Evolutionary conservation across 1,140 invertebrate species (phyloP), one percentile per base, ranked within the genome.

Genomic region (Calephelis virginiensis): DNA sequence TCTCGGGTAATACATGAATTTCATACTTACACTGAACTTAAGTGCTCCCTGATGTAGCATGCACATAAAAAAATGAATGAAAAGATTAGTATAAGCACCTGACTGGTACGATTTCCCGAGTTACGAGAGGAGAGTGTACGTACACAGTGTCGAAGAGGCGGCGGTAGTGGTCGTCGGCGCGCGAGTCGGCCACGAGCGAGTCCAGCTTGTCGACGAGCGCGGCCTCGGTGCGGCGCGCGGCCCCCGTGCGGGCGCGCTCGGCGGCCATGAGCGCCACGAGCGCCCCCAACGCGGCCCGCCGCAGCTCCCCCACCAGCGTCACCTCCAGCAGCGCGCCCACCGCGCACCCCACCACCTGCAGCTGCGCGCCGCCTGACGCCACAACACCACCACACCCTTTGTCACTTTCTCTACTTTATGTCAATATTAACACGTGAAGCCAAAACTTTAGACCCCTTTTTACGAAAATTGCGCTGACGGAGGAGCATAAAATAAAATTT

Each of bases 231-330:
- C 96, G 94, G 70, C 96, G 95, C 77, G 98, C 98, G 77, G 96
- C 96, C 8, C 97, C 97, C 3, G 95, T 93, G 6, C 94, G 93
- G 69, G 94, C 93, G 68, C 97, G 95, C 82, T 99, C 98, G 81
- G 96, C 97, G 71, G 98, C 96, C 96, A 99, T 98, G 95, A 99
- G 97, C 80, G 99, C 97, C 81, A 98, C 99, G 77, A 99, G 97
- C 40, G 99, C 98, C 9, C 97, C 96, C 13, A 99, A 92, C 0
- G 98, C 99, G 0, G 97, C 96, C 80, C 97, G 96, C 7, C 98
- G 92, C 13, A 99, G 94, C 81, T 98, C 97, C 0, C 97, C 97
- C 14, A 99, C 97, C 14, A 99, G 89, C 0, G 97, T 97, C 8
- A 99, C 97, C 92, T 99, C 97, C 11, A 99, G 92, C 76, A 99